Base-by-base conservation (phyloP, 37 sponge, comb jelly and placozoan genomes). In the Cliona cf. orientalis region DNA sequence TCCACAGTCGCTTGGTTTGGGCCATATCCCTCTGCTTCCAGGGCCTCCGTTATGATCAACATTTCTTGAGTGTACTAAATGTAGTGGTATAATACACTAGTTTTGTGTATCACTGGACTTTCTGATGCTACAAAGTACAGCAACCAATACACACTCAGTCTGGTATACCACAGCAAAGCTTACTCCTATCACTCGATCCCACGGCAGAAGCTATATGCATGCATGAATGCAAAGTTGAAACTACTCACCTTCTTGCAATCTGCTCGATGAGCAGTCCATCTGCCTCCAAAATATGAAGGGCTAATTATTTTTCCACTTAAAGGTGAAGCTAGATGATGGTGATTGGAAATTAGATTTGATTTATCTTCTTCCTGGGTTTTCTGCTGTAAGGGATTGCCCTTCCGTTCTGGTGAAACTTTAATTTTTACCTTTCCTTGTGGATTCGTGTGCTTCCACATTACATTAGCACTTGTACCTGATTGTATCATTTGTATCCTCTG, bases 1-100 rank as follows among this genome's bases (percentile, higher is more conserved):
- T 89, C 89, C 32, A 55, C 71, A 61, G 69, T 89, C 28, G 55
- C 72, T 56, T 89, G 83, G 32, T 46, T 59, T 1, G 87, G 81
- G 62, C 83, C 83, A 53, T 65, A 82, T 42, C 89, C 89, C 58
- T 89, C 89, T 22, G 25, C 28, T 60, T 82, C 89, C 55, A 88
- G 38, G 25, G 83, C 69, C 28, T 28, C 61, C 34, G 42, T 58
- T 60, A 88, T 88, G 34, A 76, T 33, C 28, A 40, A 21, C 89
- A 88, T 88, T 71, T 88, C 89, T 33, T 81, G 82, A 34, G 71
- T 70, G 57, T 88, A 66, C 89, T 86, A 59, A 0, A 46, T 26
- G 28, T 62, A 23, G 29, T 26, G 23, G 6, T 62, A 31, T 12
- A 19, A n/a, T 62, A 23, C 22, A 7, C 17, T 66, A 34, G 34